A percentile compares a stretch with the other conserved stretches of the same genome.
These are phyloP conservation scores for Deladenus siricidicola DNA, from an alignment of 2,888 invertebrate species.

Conservation along the genomic window DNA sequence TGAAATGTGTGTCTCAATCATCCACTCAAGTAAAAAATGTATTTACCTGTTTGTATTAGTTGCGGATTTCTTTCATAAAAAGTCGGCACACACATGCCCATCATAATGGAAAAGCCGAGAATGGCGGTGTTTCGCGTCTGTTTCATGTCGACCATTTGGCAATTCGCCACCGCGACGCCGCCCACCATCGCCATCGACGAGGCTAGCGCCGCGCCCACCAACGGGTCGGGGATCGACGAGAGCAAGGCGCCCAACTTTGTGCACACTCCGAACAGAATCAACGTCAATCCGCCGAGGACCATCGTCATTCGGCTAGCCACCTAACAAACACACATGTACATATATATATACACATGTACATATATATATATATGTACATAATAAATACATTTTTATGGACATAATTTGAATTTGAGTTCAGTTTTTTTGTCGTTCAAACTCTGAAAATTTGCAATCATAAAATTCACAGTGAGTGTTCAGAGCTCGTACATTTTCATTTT, in stretches of 20 bases:
- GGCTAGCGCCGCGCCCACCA: slow-evolving; percentile 56
- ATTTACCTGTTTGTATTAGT: slow-evolving; percentile 2
- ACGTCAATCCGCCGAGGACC: slow-evolving; percentile 55
- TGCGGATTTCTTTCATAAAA: slow-evolving; percentile 27
- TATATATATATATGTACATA: too few relatives aligned
- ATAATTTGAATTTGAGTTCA: too few relatives aligned
- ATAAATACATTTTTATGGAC: too few relatives aligned
- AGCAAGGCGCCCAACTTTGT: slow-evolving; percentile 58
- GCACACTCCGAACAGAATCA: slow-evolving; percentile 55
- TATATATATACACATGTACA: too few relatives aligned
- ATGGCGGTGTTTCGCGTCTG: slow-evolving; percentile 79
- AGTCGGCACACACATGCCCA: slow-evolving; percentile 63
- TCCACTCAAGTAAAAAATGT: background rate
- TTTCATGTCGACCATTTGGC: slow-evolving; percentile 67
- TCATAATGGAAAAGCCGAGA: slow-evolving; percentile 76
- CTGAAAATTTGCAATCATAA: too few relatives aligned
- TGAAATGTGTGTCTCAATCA: background rate
- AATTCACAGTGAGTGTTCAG: too few relatives aligned
- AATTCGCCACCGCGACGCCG: slow-evolving; percentile 53
- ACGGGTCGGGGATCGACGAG: slow-evolving; percentile 58
- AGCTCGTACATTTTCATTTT: too few relatives aligned
- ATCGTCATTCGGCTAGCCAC: slow-evolving; percentile 57
- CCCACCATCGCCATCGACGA: slow-evolving; percentile 55
- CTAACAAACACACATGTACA: slow-evolving; percentile 36
- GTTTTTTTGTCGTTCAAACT: too few relatives aligned